Percentiles rank a stretch among this genome's conserved stretches.
Conservation (phyloP, 2,888 invertebrate species). For the Strigamia transsilvanica region DNA sequence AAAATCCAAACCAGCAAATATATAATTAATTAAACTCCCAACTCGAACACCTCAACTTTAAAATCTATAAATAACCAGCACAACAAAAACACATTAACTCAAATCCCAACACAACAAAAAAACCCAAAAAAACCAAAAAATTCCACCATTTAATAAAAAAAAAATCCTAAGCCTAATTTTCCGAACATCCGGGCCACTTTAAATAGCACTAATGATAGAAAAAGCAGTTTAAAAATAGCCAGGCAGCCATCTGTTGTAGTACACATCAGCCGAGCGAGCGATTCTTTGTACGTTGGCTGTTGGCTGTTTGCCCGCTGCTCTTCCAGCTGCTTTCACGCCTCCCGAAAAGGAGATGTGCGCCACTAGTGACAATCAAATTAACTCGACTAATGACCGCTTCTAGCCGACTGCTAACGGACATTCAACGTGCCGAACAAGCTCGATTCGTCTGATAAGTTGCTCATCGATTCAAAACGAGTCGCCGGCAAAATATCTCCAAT, state of each 20-base stretch:
- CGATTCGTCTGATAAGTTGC: background rate
- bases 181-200: background rate
- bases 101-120: background rate
- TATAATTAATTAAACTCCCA: no score
- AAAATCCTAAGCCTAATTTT: background rate
- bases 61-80: background rate
- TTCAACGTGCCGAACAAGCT: background rate
- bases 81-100: background rate
- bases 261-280: background rate
- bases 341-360: conserved; percentile 41
- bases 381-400: background rate
- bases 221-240: conserved; percentile 33
- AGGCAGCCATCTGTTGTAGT: conserved; percentile 50
- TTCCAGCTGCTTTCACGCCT: conserved; percentile 35
- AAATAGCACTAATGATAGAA: background rate
- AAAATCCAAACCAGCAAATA: no score
- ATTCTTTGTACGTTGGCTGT: conserved; percentile 39
- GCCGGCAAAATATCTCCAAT: background rate
- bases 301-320: conserved; percentile 24
- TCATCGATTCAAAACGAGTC: background rate
- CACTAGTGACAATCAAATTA: background rate
- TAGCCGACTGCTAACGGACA: background rate
- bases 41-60: conserved; percentile 8
- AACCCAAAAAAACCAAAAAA: background rate
- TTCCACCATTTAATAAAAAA: background rate